Conservation (phyloP, 2,797 vertebrate species). For the Sebastes taczanowskii region DNA sequence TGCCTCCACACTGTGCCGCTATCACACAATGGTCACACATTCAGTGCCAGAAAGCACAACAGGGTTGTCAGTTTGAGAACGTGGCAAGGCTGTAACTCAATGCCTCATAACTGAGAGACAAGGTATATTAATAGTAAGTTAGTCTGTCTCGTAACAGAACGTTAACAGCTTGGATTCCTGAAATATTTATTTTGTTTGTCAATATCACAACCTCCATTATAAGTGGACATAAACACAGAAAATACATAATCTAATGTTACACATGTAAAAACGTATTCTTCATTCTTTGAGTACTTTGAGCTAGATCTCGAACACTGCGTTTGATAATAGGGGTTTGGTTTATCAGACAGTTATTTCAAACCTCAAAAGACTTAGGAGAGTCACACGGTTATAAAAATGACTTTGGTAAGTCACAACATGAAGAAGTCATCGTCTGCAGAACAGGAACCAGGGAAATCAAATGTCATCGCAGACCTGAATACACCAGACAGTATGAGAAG, state of each 20-base stretch:
- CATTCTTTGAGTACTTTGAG: neutral
- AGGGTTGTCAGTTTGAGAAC: neutral
- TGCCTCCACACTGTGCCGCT: slow-evolving; percentile 22
- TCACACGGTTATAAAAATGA: too few relatives aligned
- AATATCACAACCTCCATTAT: neutral
- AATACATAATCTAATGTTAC: neutral
- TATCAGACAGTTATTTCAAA: neutral
- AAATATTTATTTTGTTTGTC: neutral
- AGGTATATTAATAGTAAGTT: neutral
- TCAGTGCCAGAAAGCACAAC: neutral
- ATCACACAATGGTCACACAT: slow-evolving; percentile 1
- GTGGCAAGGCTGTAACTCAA: neutral
- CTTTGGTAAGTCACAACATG: too few relatives aligned
- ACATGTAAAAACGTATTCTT: neutral
- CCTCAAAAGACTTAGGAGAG: neutral
- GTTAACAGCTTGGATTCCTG: neutral
- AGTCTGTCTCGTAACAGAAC: neutral
- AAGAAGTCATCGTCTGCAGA: neutral
- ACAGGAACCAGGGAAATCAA: neutral
- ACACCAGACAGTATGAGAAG: neutral
- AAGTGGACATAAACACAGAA: neutral
- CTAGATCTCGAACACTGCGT: neutral
- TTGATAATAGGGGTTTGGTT: neutral
- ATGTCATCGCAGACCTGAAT: neutral
- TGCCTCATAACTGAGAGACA: neutral